Conservation (phyloP, 2,797 vertebrate genomes). For the Gila robusta region DNA sequence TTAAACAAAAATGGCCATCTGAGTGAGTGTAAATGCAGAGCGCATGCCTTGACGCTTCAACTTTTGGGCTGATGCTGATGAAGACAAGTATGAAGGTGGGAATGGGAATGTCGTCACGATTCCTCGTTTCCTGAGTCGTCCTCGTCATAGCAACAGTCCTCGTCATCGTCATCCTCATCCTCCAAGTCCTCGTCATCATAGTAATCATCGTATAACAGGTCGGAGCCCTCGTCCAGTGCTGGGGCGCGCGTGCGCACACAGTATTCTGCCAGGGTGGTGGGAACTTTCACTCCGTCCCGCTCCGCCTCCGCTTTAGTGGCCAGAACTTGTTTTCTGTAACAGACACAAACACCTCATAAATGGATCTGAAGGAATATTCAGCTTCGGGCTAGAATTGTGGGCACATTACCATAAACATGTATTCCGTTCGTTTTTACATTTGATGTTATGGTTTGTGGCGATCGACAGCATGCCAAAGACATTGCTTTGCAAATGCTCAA, state of each 20-base stretch:
- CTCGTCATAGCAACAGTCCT: conserved; percentile 89
- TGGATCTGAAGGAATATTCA: neutral
- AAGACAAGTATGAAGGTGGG: conserved; percentile 20
- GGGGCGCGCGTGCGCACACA: conserved; percentile 93
- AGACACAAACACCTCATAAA: neutral
- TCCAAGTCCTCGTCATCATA: conserved; percentile 92
- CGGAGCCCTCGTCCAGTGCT: conserved; percentile 89
- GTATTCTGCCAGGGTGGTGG: conserved; percentile 94
- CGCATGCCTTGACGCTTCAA: conserved; percentile 57
- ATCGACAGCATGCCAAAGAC: neutral
- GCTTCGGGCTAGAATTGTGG: neutral
- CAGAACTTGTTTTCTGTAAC: conserved; percentile 91
- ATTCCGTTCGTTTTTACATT: neutral
- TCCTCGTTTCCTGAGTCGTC: conserved; percentile 93
- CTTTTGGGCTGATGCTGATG: conserved; percentile 45
- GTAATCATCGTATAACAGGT: conserved; percentile 95
- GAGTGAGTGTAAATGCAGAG: conserved; percentile 55
- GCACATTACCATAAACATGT: neutral
- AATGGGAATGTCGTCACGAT: conserved; percentile 81
- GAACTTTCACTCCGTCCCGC: conserved; percentile 92
- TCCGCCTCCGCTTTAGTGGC: conserved; percentile 93
- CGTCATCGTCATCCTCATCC: conserved; percentile 79
- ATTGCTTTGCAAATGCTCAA: neutral
- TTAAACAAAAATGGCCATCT: conserved; percentile 31
- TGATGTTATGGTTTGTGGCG: neutral